A percentile compares a stretch with the other conserved stretches of the same genome.
phyloP scores from a whole-genome alignment of 2,113 vertebrate genomes.

The Gallinago media region DNA sequence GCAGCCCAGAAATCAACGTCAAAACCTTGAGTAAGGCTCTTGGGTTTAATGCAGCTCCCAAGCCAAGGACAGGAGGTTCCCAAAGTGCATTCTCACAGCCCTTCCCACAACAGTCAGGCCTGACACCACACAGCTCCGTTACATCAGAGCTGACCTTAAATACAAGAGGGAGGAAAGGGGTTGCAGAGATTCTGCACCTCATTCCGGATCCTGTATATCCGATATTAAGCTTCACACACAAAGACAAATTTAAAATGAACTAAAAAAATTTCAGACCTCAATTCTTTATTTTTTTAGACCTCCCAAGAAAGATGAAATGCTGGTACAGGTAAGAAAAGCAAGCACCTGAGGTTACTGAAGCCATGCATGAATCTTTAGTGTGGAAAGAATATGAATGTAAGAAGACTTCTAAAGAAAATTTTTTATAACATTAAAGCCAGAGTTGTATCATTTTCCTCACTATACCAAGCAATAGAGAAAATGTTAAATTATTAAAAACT shows the following conservation, averaged over 20 bases:
- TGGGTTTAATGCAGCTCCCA: not conserved
- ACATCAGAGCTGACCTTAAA: not conserved
- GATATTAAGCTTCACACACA: not conserved
- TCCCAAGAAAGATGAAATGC: not conserved
- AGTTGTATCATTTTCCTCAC: not conserved
- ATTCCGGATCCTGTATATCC: not conserved
- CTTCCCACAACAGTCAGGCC: not conserved
- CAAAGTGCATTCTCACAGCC: not conserved
- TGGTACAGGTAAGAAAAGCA: not conserved
- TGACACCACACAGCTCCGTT: not conserved
- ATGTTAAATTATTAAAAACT: not conserved
- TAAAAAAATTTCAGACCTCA: not conserved
- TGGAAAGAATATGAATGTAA: not conserved
- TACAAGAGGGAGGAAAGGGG: not conserved
- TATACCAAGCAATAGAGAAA: not conserved
- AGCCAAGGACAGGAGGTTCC: not conserved
- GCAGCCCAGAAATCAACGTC: not conserved
- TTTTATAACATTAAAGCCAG: not conserved
- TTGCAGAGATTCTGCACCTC: not conserved
- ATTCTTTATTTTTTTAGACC: not conserved
- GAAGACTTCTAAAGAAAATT: not conserved
- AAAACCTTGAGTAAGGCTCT: not conserved
- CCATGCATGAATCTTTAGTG: not conserved
- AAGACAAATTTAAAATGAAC: not conserved
- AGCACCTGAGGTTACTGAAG: not conserved